A percentile compares a stretch with the other conserved stretches of the same genome.
Evolutionary conservation across 2,113 vertebrate species (phyloP).

Genomic region (Natator depressus): DNA sequence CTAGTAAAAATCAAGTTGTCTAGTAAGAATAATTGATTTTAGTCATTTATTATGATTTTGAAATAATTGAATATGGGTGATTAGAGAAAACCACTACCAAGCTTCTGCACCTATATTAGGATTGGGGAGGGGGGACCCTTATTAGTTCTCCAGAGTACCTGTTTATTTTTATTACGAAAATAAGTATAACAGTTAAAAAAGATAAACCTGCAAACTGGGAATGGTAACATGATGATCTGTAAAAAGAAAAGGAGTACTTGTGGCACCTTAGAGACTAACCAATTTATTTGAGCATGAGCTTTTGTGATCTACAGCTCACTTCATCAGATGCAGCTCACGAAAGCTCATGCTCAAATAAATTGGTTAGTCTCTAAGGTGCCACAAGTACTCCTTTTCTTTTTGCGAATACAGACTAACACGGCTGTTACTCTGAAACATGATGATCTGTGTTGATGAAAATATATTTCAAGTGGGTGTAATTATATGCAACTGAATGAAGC

Average conservation of each 20-base stretch:
- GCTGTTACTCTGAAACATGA: too few species aligned
- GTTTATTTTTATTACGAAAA: background rate
- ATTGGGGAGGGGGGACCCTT: background rate
- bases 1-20: background rate
- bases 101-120: background rate
- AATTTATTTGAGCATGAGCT: too few species aligned
- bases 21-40: background rate
- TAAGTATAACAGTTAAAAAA: background rate
- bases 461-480: rapidly evolving
- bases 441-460: background rate
- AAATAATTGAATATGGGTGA: background rate
- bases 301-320: too few species aligned
- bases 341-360: too few species aligned
- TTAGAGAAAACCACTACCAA: background rate
- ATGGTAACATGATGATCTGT: background rate
- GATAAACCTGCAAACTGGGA: background rate
- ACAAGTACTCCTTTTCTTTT: too few species aligned
- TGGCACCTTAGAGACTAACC: too few species aligned
- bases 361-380: too few species aligned
- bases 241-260: too few species aligned
- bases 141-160: background rate
- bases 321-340: too few species aligned
- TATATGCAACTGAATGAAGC: background rate
- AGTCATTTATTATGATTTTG: background rate
- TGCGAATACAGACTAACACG: too few species aligned